These are phyloP conservation scores for Ganaspis sp. DNA, from an alignment of 1,140 invertebrate genomes.

Conservation along the genomic window DNA sequence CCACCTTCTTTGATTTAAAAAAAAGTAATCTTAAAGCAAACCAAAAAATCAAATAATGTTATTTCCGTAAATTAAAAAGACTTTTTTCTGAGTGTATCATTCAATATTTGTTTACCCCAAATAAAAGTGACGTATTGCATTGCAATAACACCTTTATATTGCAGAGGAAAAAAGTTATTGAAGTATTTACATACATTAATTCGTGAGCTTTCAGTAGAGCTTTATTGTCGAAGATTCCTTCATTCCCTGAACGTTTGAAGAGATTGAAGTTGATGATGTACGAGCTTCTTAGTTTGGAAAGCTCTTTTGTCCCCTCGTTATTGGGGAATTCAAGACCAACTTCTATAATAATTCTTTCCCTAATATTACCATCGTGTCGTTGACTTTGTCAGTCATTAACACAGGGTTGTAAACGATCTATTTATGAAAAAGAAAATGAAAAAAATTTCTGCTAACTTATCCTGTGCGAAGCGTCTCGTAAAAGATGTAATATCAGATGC, in stretches of 20 bases:
- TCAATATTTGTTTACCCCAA: neutral
- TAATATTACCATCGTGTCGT: slow-evolving; percentile 62
- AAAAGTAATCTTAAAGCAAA: too few species aligned
- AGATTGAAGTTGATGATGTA: slow-evolving; percentile 61
- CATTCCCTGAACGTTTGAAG: slow-evolving; percentile 61
- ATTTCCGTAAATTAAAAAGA: too few species aligned
- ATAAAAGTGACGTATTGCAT: too few species aligned
- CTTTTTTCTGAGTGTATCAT: too few species aligned
- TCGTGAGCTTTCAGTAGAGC: slow-evolving; percentile 11
- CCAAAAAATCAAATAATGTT: too few species aligned
- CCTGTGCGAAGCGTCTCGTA: neutral
- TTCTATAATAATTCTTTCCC: slow-evolving; percentile 66
- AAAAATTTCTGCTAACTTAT: neutral
- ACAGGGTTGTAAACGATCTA: neutral
- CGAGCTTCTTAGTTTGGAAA: slow-evolving; percentile 58
- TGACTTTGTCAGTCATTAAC: slow-evolving; percentile 32
- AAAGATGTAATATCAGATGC: slow-evolving; percentile 19
- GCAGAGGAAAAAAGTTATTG: neutral
- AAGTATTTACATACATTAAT: slow-evolving; percentile 12
- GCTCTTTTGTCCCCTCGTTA: slow-evolving; percentile 64
- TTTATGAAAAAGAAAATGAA: neutral
- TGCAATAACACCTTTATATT: too few species aligned
- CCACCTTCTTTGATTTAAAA: too few species aligned
- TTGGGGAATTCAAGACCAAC: slow-evolving; percentile 55
- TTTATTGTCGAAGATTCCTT: slow-evolving; percentile 62